Evolutionary conservation across 2,113 vertebrate species (phyloP).

Genomic region (Plotosus lineatus): DNA sequence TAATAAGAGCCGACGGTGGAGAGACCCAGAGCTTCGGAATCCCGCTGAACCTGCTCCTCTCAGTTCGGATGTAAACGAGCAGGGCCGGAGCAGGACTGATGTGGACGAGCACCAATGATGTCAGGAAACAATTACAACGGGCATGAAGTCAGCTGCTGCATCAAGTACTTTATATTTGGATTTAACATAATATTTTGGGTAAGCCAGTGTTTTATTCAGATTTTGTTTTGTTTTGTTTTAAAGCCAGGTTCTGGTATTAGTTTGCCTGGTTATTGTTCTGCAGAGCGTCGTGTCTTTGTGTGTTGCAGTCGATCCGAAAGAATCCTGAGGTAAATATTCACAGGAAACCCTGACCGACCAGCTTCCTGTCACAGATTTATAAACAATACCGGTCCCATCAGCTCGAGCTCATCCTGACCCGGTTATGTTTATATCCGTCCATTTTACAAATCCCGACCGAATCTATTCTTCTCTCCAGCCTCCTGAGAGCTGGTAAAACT

Average conservation of each 20-base stretch:
- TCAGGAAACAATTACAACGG: slow-evolving; percentile 93
- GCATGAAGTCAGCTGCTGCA: slow-evolving; percentile 98
- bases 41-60: slow-evolving; percentile 35
- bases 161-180: slow-evolving; percentile 97
- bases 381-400: background rate
- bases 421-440: background rate
- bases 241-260: background rate
- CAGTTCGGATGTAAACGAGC: background rate
- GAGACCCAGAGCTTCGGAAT: no score
- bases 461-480: background rate
- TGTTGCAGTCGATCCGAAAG: background rate
- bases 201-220: slow-evolving; percentile 17
- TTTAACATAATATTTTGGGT: slow-evolving; percentile 88
- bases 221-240: background rate
- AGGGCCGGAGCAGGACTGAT: slow-evolving; percentile 13
- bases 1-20: background rate
- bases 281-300: background rate
- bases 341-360: background rate
- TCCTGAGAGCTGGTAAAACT: background rate
- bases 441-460: background rate
- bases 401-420: background rate
- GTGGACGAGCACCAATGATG: slow-evolving; percentile 76
- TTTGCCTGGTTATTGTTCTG: background rate
- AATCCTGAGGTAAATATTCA: background rate
- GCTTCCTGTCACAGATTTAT: background rate